Conservation (phyloP, 2,113 vertebrate species). For the Conger conger region DNA sequence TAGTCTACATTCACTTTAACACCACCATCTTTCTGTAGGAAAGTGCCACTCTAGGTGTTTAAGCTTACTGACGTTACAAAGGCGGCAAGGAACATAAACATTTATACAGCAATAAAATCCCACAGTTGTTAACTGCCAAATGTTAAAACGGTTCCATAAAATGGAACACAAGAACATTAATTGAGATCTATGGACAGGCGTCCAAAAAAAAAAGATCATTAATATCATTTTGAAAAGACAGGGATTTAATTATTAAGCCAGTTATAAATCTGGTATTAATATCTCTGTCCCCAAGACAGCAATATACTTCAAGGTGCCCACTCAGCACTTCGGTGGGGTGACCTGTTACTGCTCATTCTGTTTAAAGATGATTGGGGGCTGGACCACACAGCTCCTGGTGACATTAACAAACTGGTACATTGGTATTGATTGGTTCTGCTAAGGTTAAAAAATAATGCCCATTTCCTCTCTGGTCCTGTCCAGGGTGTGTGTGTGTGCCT, state of each 20-base stretch:
- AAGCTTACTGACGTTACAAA: background rate
- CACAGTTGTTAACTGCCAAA: background rate
- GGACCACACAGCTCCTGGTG: background rate
- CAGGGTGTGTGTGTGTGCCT: background rate
- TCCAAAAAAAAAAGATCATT: slow-evolving; percentile 14
- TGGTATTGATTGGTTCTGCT: background rate
- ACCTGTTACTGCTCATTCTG: background rate
- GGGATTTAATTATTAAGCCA: slow-evolving; percentile 24
- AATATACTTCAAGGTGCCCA: slow-evolving; percentile 25
- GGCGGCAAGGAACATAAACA: background rate
- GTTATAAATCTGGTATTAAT: slow-evolving; percentile 37
- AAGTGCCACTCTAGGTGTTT: background rate
- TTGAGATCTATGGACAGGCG: slow-evolving; percentile 29
- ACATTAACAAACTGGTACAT: background rate
- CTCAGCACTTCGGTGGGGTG: background rate
- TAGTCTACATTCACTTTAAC: background rate
- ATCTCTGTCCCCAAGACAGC: background rate
- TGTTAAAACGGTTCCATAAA: slow-evolving; percentile 13
- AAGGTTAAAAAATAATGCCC: background rate
- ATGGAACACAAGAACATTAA: slow-evolving; percentile 31
- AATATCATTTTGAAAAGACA: slow-evolving; percentile 32
- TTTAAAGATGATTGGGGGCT: slow-evolving; percentile 19
- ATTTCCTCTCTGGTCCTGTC: slow-evolving; percentile 6
- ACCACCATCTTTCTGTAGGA: background rate
- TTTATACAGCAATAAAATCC: background rate